Evolutionary conservation across 2,113 vertebrate species (phyloP), one percentile per base, ranked within the genome.

Genomic region (Anthoscopus minutus): DNA sequence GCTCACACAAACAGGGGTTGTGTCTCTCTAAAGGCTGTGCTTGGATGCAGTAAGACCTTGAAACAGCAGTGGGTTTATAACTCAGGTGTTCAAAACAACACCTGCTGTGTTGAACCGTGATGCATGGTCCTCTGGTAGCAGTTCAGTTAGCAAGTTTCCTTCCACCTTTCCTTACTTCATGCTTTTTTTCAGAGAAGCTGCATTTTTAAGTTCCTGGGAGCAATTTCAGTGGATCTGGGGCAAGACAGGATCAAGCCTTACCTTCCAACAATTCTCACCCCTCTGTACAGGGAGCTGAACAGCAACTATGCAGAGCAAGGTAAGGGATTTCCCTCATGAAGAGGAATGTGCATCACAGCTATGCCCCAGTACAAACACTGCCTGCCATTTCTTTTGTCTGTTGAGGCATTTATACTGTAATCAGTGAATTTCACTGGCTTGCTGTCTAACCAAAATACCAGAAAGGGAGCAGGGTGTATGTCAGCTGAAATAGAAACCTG

Each of bases 151-250:
- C 27, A 76, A 22, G 35, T 48, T 83, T 35, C 33, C 27, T 88
- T 81, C 28, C 58, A 86, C 5, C 14, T 24, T 73, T 74, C n/a
- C 45, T 94, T 23, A 72, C 24, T 54, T 62, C 7, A 5, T 72
- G 22, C 25, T 94, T 91, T 31, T 60, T 96, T 97, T 57, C 97
- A 99, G 99, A 98, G 99, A 98, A 99, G 97, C 0, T 99, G 99
- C 77, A 98, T 99, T 92, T 99, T 99, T 87, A 99, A 99, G 76
- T 99, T 99, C 95, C 97, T 99, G 15, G 99, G 99, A n/a, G 99
- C 99, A 4, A 96, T 98, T 8, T 98, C 98, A 0, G 96, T 99
- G 95, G 98, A 99, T 89, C 98, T 99, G 57, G 99, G 99, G n/a
- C 96, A 96, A 54, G 99, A 99, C 19, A 97, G 92, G 24, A 98